These are phyloP conservation scores for Ips typographus DNA, from an alignment of 1,140 invertebrate genomes.

Conservation along the genomic window DNA sequence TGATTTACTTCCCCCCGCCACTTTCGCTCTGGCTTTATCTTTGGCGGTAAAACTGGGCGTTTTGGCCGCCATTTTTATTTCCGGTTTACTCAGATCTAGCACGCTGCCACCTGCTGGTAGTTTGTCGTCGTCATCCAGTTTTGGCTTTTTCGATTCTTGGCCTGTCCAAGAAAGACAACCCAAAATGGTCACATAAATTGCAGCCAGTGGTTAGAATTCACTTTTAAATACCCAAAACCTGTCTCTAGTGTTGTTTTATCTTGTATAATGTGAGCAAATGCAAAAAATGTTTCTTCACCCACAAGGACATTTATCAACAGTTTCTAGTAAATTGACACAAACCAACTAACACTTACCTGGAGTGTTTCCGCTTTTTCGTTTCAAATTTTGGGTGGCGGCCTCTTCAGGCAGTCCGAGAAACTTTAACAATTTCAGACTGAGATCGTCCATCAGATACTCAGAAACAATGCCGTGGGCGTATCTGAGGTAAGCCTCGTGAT, in stretches of 20 bases:
- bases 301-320: background rate
- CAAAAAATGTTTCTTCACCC: too few relatives aligned
- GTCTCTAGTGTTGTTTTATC: too few relatives aligned
- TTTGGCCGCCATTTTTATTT: constrained; percentile 49
- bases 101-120: constrained; percentile 40
- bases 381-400: constrained; percentile 54
- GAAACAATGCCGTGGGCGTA: constrained; percentile 69
- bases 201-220: too few relatives aligned
- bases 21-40: constrained; percentile 71
- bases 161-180: constrained; percentile 10
- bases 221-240: too few relatives aligned
- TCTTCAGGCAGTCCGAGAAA: constrained; percentile 64
- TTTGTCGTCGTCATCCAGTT: constrained; percentile 46
- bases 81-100: constrained; percentile 46
- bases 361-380: constrained; percentile 57
- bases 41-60: constrained; percentile 59
- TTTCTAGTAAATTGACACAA: background rate
- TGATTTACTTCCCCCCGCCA: constrained; percentile 71
- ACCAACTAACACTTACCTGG: constrained; percentile 1
- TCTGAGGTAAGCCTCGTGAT: constrained; percentile 63
- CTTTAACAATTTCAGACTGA: constrained; percentile 61
- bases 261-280: too few relatives aligned
- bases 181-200: too few relatives aligned
- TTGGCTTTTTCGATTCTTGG: constrained; percentile 51
- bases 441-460: constrained; percentile 68